These are phyloP conservation scores for Tragelaphus buxtoni DNA, from an alignment of 2,113 vertebrate species.

Conservation along the genomic window DNA sequence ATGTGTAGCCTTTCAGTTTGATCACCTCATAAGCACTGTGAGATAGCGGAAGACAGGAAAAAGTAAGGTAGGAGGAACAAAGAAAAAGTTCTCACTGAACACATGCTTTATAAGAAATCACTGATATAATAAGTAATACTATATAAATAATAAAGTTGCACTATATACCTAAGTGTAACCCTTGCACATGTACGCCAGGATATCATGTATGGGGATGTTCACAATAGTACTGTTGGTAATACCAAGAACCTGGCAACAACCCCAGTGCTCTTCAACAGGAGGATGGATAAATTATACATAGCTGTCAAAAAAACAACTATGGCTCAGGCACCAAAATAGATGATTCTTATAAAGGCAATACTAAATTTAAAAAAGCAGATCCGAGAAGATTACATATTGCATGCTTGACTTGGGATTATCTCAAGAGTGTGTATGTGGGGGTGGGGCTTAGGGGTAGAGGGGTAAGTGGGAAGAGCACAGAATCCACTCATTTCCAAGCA, in stretches of 20 bases:
- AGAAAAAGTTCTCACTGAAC: background rate
- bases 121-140: background rate
- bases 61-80: background rate
- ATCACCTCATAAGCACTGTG: conserved; percentile 97
- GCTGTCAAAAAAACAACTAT: background rate
- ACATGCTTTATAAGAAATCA: background rate
- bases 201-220: background rate
- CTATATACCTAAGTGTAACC: background rate
- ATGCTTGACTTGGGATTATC: background rate
- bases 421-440: background rate
- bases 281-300: background rate
- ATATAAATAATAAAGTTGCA: background rate
- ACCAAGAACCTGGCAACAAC: background rate
- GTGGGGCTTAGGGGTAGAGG: too few relatives aligned
- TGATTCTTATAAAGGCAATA: background rate
- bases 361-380: background rate
- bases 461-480: background rate
- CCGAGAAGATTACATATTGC: background rate
- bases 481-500: background rate
- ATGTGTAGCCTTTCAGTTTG: conserved; percentile 98
- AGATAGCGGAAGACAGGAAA: background rate
- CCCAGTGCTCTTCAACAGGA: background rate
- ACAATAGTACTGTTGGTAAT: background rate
- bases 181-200: background rate
- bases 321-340: background rate